These are phyloP conservation scores for Tachysurus vachellii DNA, from an alignment of 2,113 vertebrate genomes.

Conservation along the genomic window DNA sequence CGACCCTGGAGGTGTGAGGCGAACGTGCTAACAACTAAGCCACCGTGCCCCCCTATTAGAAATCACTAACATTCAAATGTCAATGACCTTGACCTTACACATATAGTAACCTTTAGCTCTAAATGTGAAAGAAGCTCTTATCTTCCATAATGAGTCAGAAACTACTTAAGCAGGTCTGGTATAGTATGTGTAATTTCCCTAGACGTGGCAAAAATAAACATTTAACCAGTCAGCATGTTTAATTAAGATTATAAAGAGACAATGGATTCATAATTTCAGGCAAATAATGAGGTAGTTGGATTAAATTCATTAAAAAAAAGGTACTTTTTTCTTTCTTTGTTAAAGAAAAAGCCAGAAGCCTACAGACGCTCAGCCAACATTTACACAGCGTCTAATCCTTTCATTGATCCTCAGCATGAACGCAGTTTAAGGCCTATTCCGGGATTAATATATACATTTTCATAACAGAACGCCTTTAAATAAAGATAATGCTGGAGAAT, in stretches of 20 bases:
- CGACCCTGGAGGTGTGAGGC: too few relatives aligned
- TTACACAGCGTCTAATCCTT: conserved; percentile 2
- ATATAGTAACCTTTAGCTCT: conserved; percentile 11
- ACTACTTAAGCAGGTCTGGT: conserved; percentile 66
- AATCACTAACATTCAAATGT: not conserved
- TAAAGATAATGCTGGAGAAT: not conserved
- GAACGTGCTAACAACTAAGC: too few relatives aligned
- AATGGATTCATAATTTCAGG: conserved; percentile 69
- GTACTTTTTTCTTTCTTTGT: conserved; percentile 60
- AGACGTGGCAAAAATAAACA: conserved; percentile 71
- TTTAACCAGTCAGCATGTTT: conserved; percentile 73
- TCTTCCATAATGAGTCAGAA: conserved; percentile 68
- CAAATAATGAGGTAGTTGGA: conserved; percentile 61
- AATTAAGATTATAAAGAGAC: conserved; percentile 72
- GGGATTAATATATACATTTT: not conserved
- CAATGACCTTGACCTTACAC: conserved; percentile 22
- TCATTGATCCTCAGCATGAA: not conserved
- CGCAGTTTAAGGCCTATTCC: not conserved
- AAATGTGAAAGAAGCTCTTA: conserved; percentile 38
- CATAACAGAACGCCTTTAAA: not conserved
- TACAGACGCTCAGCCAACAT: not conserved
- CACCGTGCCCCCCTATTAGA: too few relatives aligned
- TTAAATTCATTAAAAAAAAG: conserved; percentile 62
- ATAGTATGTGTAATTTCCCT: conserved; percentile 70
- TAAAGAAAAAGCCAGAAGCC: conserved; percentile 35